phyloP scores from a whole-genome alignment of 2,113 vertebrate genomes.

The Tenrec ecaudatus region DNA sequence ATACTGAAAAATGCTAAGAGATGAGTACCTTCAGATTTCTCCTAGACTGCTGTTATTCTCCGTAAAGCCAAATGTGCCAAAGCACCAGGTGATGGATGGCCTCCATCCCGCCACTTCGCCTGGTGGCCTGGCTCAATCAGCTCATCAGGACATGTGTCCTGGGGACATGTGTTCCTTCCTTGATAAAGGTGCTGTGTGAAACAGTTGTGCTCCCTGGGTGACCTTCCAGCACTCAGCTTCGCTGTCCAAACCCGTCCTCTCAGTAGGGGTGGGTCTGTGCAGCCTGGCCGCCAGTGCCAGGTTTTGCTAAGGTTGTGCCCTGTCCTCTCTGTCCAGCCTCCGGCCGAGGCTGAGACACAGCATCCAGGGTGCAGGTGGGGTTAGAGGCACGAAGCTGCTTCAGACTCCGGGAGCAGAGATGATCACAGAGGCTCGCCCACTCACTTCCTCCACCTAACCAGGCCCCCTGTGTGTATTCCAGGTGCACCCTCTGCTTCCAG shows the following conservation, averaged over 20 bases:
- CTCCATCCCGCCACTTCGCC: too few relatives aligned
- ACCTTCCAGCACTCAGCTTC: not conserved
- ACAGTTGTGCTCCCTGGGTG: not conserved
- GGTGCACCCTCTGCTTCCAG: slow-evolving; percentile 91
- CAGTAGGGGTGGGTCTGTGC: not conserved
- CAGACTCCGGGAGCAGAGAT: not conserved
- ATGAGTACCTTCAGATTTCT: too few relatives aligned
- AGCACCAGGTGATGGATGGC: too few relatives aligned
- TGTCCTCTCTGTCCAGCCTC: rapidly evolving
- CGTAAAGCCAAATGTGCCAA: not conserved
- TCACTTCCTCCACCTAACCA: not conserved
- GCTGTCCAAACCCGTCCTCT: not conserved
- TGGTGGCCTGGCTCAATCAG: not conserved
- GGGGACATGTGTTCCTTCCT: not conserved
- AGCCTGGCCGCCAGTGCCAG: not conserved
- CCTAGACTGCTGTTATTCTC: not conserved
- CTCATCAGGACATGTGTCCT: not conserved
- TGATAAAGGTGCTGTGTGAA: not conserved
- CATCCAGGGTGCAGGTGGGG: not conserved
- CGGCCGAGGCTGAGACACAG: not conserved
- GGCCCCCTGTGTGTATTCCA: slow-evolving; percentile 73
- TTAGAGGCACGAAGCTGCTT: not conserved
- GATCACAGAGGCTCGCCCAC: not conserved
- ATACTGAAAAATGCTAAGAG: too few relatives aligned
- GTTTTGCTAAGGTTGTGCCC: not conserved